Evolutionary conservation across 2,888 invertebrate genomes (phyloP).

Genomic region (Sipunculus nudus): DNA sequence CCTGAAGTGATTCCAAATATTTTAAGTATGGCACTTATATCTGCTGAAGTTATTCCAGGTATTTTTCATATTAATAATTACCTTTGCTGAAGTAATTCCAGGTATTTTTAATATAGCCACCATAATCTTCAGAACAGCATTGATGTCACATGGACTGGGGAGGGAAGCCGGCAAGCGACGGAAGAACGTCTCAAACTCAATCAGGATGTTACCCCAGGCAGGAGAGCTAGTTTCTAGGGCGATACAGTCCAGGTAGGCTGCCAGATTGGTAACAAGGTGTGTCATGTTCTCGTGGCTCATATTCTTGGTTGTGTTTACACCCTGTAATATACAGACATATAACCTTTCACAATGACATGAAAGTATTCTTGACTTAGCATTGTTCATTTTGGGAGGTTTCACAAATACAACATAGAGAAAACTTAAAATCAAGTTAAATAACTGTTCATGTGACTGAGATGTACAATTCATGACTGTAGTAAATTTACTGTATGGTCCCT

Average conservation of each 20-base stretch:
- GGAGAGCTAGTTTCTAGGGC: slow-evolving; percentile 79
- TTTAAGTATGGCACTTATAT: background rate
- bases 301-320: slow-evolving; percentile 81
- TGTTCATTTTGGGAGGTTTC: too few relatives aligned
- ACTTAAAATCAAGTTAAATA: too few relatives aligned
- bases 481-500: too few relatives aligned
- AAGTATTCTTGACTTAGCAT: too few relatives aligned
- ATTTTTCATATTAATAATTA: too few relatives aligned
- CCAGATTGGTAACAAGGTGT: slow-evolving; percentile 87
- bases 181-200: slow-evolving; percentile 87
- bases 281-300: slow-evolving; percentile 74
- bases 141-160: slow-evolving; percentile 62
- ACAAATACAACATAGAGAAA: too few relatives aligned
- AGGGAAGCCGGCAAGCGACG: slow-evolving; percentile 69
- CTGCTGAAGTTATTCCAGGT: too few relatives aligned
- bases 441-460: too few relatives aligned
- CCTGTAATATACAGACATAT: slow-evolving; percentile 62
- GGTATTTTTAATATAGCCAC: too few relatives aligned
- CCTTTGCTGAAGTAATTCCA: slow-evolving; percentile 82
- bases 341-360: too few relatives aligned
- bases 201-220: slow-evolving; percentile 82
- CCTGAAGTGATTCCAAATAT: too few relatives aligned
- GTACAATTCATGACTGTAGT: too few relatives aligned
- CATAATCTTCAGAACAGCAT: slow-evolving; percentile 76
- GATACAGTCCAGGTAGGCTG: slow-evolving; percentile 90